A percentile compares a stretch with the other conserved stretches of the same genome.
Conservation (phyloP, 2,797 vertebrate genomes). For the Apodemus agrarius region DNA sequence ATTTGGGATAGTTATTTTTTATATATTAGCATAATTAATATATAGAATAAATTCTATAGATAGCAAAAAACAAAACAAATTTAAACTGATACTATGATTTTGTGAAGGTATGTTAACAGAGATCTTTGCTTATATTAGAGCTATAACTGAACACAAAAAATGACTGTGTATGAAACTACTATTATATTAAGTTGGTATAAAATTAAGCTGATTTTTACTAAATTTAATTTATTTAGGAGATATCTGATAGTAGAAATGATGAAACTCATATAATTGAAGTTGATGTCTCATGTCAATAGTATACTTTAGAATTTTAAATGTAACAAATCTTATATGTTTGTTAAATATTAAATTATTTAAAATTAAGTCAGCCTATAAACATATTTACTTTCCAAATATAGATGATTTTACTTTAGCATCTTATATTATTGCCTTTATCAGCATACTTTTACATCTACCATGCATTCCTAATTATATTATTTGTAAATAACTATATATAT, state of each 20-base stretch:
- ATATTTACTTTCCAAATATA: background rate
- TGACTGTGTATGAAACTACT: background rate
- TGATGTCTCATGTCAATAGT: background rate
- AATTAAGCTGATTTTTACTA: background rate
- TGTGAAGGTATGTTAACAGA: background rate
- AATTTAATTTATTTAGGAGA: slow-evolving; percentile 7
- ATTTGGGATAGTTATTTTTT: background rate
- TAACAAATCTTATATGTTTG: background rate
- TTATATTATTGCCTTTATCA: slow-evolving; percentile 11
- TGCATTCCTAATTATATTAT: background rate
- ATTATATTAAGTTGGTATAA: background rate
- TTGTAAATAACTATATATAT: background rate
- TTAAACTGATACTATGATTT: background rate
- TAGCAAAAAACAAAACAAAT: background rate
- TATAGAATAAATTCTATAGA: background rate
- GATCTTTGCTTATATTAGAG: background rate
- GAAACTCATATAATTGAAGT: background rate
- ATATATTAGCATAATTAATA: background rate
- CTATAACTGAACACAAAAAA: background rate
- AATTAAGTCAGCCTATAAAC: background rate
- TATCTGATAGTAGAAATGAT: background rate
- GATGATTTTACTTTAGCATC: background rate
- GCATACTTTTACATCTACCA: background rate
- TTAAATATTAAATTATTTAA: slow-evolving; percentile 1
- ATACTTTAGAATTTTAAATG: background rate